These are phyloP conservation scores for Ovis canadensis DNA, from an alignment of 2,113 vertebrate genomes.

Conservation along the genomic window DNA sequence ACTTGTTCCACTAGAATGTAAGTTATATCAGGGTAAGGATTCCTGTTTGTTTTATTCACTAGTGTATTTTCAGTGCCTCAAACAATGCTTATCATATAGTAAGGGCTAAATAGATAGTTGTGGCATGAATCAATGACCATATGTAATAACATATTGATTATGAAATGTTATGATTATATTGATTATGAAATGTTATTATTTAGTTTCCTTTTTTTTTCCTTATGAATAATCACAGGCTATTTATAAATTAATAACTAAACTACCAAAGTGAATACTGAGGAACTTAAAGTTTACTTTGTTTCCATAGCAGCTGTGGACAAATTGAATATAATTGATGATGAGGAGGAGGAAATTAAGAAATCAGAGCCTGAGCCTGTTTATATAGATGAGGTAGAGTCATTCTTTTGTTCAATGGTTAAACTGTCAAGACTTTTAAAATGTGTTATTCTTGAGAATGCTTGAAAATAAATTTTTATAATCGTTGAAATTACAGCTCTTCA, in stretches of 20 bases:
- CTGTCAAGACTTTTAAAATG: conserved; percentile 29
- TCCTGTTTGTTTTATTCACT: not conserved
- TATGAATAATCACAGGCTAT: not conserved
- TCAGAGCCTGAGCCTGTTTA: conserved; percentile 90
- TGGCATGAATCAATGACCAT: not conserved
- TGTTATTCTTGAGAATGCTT: conserved; percentile 28
- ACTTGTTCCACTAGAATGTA: not conserved
- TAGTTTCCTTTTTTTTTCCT: not conserved
- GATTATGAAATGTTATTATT: conserved; percentile 26
- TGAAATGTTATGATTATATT: conserved; percentile 25
- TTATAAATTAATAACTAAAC: conserved; percentile 42
- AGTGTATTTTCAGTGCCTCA: not conserved
- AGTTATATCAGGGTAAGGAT: not conserved
- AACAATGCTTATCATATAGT: not conserved
- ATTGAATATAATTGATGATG: conserved; percentile 79
- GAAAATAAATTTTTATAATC: conserved; percentile 16
- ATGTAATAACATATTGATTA: not conserved
- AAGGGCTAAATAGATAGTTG: not conserved
- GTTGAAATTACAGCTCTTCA: not conserved
- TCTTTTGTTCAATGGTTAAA: conserved; percentile 54
- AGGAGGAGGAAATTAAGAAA: conserved; percentile 80
- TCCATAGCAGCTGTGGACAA: conserved; percentile 83
- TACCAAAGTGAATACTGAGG: conserved; percentile 27
- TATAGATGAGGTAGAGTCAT: conserved; percentile 92
- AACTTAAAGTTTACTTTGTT: conserved; percentile 65